phyloP scores from a whole-genome alignment of 2,797 vertebrate species.

The Diplodus puntazzo region DNA sequence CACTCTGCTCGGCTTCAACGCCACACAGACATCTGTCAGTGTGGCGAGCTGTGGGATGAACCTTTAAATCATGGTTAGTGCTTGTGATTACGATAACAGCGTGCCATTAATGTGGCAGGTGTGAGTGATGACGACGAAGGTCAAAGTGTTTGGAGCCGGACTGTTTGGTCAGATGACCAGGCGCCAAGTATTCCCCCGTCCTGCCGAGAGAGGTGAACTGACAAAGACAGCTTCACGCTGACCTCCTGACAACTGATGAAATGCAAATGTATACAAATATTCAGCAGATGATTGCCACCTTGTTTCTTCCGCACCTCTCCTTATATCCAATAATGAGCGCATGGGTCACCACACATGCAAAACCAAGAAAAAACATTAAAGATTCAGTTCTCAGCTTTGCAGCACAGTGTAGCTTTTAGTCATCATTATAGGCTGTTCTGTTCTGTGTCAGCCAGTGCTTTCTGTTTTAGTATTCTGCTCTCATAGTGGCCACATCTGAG shows the following conservation, averaged over 20 bases:
- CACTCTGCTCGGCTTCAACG: slow-evolving; percentile 40
- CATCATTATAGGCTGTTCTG: slow-evolving; percentile 36
- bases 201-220: slow-evolving; percentile 40
- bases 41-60: slow-evolving; percentile 24
- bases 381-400: slow-evolving; percentile 19
- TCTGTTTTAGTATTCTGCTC: slow-evolving; percentile 82
- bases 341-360: background rate
- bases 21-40: slow-evolving; percentile 61
- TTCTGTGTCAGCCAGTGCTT: slow-evolving; percentile 71
- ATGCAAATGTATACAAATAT: slow-evolving; percentile 1
- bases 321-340: background rate
- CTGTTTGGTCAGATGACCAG: slow-evolving; percentile 78
- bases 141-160: slow-evolving; percentile 70
- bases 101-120: slow-evolving; percentile 70
- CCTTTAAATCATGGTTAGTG: slow-evolving; percentile 57
- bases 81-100: slow-evolving; percentile 60
- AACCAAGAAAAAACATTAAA: background rate
- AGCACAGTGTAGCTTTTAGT: slow-evolving; percentile 41
- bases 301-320: background rate
- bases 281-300: background rate
- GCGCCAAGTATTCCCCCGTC: slow-evolving; percentile 50
- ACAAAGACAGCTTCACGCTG: slow-evolving; percentile 28
- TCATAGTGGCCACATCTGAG: slow-evolving; percentile 73
- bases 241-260: slow-evolving; percentile 27
- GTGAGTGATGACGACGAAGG: slow-evolving; percentile 82